Evolutionary conservation across 2,113 vertebrate genomes (phyloP).

Genomic region (Dipodomys merriami): DNA sequence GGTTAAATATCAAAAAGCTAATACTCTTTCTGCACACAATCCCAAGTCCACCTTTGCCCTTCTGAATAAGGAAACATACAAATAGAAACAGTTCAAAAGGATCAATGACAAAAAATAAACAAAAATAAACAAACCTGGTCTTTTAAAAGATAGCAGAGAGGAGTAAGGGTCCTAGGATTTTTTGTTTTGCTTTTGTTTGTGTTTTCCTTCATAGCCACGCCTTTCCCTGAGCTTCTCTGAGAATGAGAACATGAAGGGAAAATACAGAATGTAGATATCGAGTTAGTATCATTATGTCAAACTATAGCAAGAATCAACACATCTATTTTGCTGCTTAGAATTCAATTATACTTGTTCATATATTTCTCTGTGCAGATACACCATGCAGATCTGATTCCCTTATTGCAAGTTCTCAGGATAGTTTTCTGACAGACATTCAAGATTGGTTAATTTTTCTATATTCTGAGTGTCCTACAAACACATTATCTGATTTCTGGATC

Average conservation of each 20-base stretch:
- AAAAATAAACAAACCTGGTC: neutral
- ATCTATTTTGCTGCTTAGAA: neutral
- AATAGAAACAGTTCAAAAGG: conserved; percentile 39
- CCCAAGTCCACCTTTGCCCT: conserved; percentile 20
- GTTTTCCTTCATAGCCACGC: neutral
- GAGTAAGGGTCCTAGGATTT: neutral
- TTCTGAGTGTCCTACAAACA: neutral
- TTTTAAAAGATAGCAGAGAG: conserved; percentile 3
- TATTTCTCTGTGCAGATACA: neutral
- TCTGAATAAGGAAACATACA: conserved; percentile 52
- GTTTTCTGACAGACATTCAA: neutral
- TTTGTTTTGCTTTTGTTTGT: too few relatives aligned
- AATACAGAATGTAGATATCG: neutral
- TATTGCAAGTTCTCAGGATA: neutral
- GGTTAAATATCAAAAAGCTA: conserved; percentile 62
- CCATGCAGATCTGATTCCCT: neutral
- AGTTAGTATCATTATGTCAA: neutral
- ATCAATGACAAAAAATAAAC: neutral
- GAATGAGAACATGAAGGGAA: neutral
- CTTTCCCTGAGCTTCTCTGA: neutral
- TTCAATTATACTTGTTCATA: neutral
- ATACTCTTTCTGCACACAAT: conserved; percentile 45
- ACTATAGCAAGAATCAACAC: neutral
- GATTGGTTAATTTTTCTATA: neutral
- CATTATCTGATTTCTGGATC: neutral